phyloP scores from a whole-genome alignment of 2,888 invertebrate genomes.

The Drepana falcataria region DNA sequence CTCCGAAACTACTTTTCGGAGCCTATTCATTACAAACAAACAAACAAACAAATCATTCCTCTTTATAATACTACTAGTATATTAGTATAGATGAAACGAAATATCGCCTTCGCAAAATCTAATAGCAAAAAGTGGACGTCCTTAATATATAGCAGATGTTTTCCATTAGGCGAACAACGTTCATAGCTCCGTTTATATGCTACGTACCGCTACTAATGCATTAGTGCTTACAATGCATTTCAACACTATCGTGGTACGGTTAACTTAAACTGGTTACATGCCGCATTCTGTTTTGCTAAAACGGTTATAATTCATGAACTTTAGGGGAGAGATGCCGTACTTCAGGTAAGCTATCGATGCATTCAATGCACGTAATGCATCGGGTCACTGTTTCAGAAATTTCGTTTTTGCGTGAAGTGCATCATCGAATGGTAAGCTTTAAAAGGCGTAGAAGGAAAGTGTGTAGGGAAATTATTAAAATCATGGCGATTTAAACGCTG shows the following conservation, averaged over 20 bases:
- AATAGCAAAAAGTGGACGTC: slow-evolving; percentile 33
- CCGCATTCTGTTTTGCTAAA: slow-evolving; percentile 15
- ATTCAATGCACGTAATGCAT: background rate
- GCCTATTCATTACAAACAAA: too few species aligned
- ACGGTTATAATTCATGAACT: slow-evolving; percentile 20
- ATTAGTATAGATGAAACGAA: too few species aligned
- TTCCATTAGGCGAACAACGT: slow-evolving; percentile 35
- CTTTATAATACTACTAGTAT: too few species aligned
- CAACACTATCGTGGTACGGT: slow-evolving; percentile 9
- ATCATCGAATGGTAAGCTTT: too few species aligned
- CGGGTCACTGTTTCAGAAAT: too few species aligned
- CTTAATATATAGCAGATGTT: slow-evolving; percentile 24
- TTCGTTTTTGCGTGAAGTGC: too few species aligned
- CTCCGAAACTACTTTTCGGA: too few species aligned
- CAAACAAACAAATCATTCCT: too few species aligned
- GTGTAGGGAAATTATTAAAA: too few species aligned
- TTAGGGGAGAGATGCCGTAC: slow-evolving; percentile 14
- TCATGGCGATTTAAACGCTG: too few species aligned
- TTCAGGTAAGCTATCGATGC: background rate
- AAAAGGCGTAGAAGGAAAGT: too few species aligned
- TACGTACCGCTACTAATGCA: slow-evolving; percentile 29
- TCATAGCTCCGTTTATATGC: slow-evolving; percentile 24
- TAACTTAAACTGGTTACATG: slow-evolving; percentile 26
- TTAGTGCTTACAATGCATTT: slow-evolving; percentile 28
- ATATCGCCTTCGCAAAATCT: slow-evolving; percentile 28